phyloP scores from a whole-genome alignment of 2,888 invertebrate genomes.

The Folsomia candida region DNA sequence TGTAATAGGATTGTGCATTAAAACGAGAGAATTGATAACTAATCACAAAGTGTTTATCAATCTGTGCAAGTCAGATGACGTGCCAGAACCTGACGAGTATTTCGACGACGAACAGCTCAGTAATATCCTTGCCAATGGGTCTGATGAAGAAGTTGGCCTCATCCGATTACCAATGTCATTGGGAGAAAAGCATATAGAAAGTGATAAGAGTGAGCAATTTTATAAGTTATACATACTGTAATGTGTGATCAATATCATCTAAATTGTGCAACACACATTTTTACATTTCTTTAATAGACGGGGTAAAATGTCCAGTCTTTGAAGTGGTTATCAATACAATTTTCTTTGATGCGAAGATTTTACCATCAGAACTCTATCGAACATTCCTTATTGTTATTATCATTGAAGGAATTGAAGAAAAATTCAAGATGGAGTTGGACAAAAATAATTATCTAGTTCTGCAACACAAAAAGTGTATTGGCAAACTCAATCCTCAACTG shows the following conservation, averaged over 20 bases:
- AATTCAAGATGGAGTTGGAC: constrained; percentile 54
- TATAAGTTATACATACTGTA: not conserved
- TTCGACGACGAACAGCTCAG: constrained; percentile 55
- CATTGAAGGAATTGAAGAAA: constrained; percentile 56
- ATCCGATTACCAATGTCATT: constrained; percentile 58
- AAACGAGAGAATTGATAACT: constrained; percentile 48
- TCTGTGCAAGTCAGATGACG: constrained; percentile 55
- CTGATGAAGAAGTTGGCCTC: constrained; percentile 54
- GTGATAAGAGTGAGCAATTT: constrained; percentile 55
- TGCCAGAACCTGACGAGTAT: constrained; percentile 44
- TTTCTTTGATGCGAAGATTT: constrained; percentile 54
- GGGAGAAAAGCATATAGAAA: constrained; percentile 56
- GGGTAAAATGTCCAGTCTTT: constrained; percentile 55
- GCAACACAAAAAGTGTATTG: constrained; percentile 42
- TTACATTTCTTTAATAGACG: constrained; percentile 53
- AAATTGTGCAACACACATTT: too few species aligned
- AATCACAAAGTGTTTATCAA: constrained; percentile 54
- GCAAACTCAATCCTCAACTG: constrained; percentile 48
- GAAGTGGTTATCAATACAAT: constrained; percentile 56
- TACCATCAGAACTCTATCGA: constrained; percentile 54
- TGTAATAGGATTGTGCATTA: constrained; percentile 52
- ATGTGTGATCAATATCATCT: not conserved
- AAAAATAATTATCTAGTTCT: constrained; percentile 51
- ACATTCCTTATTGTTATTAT: constrained; percentile 56
- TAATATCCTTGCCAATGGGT: constrained; percentile 52